phyloP scores from a whole-genome alignment of 2,888 invertebrate species.

The Melinaea menophilus region DNA sequence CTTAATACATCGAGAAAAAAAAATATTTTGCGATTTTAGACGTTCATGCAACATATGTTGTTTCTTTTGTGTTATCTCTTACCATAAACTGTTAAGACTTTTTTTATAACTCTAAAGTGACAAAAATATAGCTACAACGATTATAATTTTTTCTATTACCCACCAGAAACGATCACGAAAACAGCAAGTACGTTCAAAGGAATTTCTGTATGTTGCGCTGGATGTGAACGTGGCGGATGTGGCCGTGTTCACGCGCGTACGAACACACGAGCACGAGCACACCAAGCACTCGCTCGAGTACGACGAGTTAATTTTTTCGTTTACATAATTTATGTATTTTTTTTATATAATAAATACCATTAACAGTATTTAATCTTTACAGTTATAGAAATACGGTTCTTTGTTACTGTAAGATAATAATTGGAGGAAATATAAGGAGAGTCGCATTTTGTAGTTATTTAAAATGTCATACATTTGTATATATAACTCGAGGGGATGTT shows the following conservation, averaged over 20 bases:
- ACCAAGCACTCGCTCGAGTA: conserved; percentile 10
- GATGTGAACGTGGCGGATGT: conserved; percentile 62
- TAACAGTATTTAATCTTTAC: not conserved
- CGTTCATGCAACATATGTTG: too few species aligned
- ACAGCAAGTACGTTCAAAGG: conserved; percentile 31
- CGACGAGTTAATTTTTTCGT: conserved; percentile 23
- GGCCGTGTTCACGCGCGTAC: conserved; percentile 37
- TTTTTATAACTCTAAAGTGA: too few species aligned
- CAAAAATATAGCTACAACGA: too few species aligned
- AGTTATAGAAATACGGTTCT: not conserved
- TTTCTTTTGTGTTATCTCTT: too few species aligned
- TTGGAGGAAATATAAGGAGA: not conserved
- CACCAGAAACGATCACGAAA: conserved; percentile 31
- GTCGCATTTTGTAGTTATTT: conserved; percentile 2
- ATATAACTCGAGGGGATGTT: not conserved
- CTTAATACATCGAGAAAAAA: too few species aligned
- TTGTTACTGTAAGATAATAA: not conserved
- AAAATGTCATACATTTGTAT: conserved; percentile 2
- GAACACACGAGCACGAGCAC: not conserved
- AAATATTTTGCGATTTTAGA: too few species aligned
- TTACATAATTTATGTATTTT: not conserved
- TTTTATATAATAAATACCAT: too few species aligned
- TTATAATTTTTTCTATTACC: not conserved
- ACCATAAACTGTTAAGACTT: too few species aligned
- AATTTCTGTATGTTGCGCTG: conserved; percentile 55